Evolutionary conservation across 2,797 vertebrate genomes (phyloP).

Genomic region (Holocentrus rufus): DNA sequence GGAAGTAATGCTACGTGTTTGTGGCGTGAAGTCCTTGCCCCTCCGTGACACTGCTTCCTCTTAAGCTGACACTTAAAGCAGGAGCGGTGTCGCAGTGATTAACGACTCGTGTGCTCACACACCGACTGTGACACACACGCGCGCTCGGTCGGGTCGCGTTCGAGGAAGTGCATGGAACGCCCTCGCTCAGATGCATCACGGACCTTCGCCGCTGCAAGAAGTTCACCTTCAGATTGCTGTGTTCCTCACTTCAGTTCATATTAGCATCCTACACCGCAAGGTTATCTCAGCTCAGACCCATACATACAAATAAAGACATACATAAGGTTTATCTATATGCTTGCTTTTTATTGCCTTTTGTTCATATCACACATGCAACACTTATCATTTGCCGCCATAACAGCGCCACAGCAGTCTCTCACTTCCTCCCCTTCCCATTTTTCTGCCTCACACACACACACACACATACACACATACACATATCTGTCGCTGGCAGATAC

Average conservation of each 20-base stretch:
- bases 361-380: constrained; percentile 29
- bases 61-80: constrained; percentile 54
- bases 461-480: neutral
- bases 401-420: constrained; percentile 34
- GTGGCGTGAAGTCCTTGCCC: constrained; percentile 48
- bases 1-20: neutral
- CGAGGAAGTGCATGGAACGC: constrained; percentile 33
- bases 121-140: constrained; percentile 11
- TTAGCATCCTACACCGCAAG: constrained; percentile 32
- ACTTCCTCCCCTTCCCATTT: constrained; percentile 17
- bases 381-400: constrained; percentile 1
- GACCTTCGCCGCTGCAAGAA: constrained; percentile 39
- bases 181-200: constrained; percentile 51
- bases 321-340: neutral
- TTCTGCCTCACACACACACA: neutral
- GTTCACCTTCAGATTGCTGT: constrained; percentile 51
- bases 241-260: constrained; percentile 14
- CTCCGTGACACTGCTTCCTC: constrained; percentile 52
- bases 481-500: constrained; percentile 26
- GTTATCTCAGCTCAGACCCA: constrained; percentile 33
- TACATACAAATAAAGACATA: constrained; percentile 28
- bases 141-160: constrained; percentile 14
- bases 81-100: constrained; percentile 65
- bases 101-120: constrained; percentile 47
- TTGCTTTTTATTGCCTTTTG: constrained; percentile 25